Percentiles rank a stretch among this genome's conserved stretches.
Conservation (phyloP, 2,888 invertebrate genomes). For the Metellina segmentata region DNA sequence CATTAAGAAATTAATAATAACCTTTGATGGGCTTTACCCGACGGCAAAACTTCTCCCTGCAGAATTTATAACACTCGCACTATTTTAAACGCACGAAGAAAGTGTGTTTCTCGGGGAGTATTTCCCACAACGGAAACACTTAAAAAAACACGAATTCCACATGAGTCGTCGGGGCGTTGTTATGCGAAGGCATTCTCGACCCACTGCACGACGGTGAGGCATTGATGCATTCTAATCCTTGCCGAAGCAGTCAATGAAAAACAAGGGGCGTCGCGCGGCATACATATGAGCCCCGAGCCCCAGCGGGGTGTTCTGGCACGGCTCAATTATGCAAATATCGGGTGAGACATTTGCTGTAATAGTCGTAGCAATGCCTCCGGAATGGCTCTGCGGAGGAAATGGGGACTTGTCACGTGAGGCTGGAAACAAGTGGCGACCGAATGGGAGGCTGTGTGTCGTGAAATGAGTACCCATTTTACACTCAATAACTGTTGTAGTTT, state of each 20-base stretch:
- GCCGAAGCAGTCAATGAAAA: conserved; percentile 1
- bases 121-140: too few relatives aligned
- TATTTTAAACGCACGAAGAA: too few relatives aligned
- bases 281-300: not conserved
- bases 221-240: not conserved
- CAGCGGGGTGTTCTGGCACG: not conserved
- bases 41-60: too few relatives aligned
- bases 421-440: not conserved
- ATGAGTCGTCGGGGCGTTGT: not conserved
- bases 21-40: too few relatives aligned
- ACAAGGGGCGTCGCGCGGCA: not conserved
- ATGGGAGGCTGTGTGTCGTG: not conserved
- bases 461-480: not conserved
- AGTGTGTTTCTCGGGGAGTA: too few relatives aligned
- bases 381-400: not conserved
- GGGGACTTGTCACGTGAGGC: not conserved
- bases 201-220: not conserved
- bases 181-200: not conserved
- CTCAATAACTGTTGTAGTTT: not conserved
- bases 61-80: too few relatives aligned
- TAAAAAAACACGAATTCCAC: too few relatives aligned
- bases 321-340: not conserved
- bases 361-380: not conserved
- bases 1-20: too few relatives aligned
- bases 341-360: not conserved